Base-by-base conservation (phyloP, 2,113 vertebrate species). In the Montifringilla adamsi region DNA sequence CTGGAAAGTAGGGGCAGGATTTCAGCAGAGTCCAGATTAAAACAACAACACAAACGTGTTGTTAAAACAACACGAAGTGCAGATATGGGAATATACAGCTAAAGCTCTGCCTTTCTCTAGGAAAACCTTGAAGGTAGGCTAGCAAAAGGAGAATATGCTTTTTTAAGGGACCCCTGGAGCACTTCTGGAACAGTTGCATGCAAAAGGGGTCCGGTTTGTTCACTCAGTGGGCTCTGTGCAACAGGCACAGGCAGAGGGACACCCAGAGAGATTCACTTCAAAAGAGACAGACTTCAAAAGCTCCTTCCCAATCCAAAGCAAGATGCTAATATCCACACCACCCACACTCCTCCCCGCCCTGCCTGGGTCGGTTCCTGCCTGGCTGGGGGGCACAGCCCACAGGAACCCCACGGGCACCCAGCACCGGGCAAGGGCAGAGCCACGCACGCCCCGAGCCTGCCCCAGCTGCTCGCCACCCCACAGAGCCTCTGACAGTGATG, bases 221-320 rank as follows among this genome's bases (percentile, higher is more conserved):
- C 83, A 52, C 68, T 27, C 35, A 8, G 58, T 63, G 0, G 0
- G 52, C 76, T 68, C 76, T 16, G 28, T 12, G 15, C 0, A 4
- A 76, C 84, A 66, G 31, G 79, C 63, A 75, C 0, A 2, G 88
- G 58, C 67, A 66, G n/a, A 93, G 55, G 59, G 60, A 69, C 52
- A 90, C 44, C 56, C 83, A 55, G 52, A 74, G 62, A 87, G 30
- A 81, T 21, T 67, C 60, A 75, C 93, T 95, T 95, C 89, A 96
- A 95, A 97, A 52, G 90, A 86, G 33, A 47, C 1, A 30, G 47
- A 94, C 94, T 94, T 97, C 95, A 95, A 95, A 97, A 87, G 94
- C 91, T 87, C 30, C 64, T 47, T 86, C 83, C 30, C 2, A 2
- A 53, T 16, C 50, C 90, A 90, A 80, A 91, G 80, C 59, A 43